Base-by-base conservation (phyloP, 2,888 invertebrate genomes). In the Pyrrhia umbra region DNA sequence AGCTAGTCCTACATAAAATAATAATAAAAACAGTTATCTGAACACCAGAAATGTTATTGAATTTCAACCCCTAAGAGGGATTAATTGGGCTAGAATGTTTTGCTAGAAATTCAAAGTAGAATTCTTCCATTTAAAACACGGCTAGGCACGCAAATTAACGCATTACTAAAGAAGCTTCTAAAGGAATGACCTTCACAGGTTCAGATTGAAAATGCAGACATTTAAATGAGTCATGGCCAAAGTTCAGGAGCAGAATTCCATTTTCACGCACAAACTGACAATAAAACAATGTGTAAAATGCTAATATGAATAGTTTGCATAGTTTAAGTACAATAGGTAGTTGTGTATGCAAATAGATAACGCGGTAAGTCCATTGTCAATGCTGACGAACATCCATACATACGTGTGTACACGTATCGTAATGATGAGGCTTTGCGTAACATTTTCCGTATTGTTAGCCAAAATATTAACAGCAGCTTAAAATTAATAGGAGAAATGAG, bases 341-440 rank as follows among this genome's bases (percentile, higher is more conserved):
- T 39, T 49, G 1, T 20, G 39, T 62, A 68, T 56, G 75, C 27
- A 52, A 30, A 62, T 40, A 56, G 68, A 73, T 78, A 68, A 63
- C 62, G 49, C 61, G 20, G 43, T 65, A 68, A 78, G 58, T 77
- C 73, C 82, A 82, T 80, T 83, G 80, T 79, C 83, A 84, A 77
- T 71, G 77, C 63, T 66, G 56, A 34, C 39, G 37, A 54, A 10
- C 8, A 34, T 18, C 2, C 39, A 23, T n/a, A 46, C 25, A 21
- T 65, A 20, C 39, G n/a, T 13, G 20, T 30, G 30, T 30, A 27
- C n/a, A 23, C 27, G 25, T 71, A 47, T n/a, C 25, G 67, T 68
- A 68, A 13, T 73, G n/a, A 50, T 49, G 25, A 18, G 45, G 27
- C 23, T 23, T 23, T 23, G 23, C 27, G 27, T 27, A 1, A 46